Evolutionary conservation across 2,797 vertebrate species (phyloP), one percentile per base, ranked within the genome.

Genomic region (Argyrosomus regius): DNA sequence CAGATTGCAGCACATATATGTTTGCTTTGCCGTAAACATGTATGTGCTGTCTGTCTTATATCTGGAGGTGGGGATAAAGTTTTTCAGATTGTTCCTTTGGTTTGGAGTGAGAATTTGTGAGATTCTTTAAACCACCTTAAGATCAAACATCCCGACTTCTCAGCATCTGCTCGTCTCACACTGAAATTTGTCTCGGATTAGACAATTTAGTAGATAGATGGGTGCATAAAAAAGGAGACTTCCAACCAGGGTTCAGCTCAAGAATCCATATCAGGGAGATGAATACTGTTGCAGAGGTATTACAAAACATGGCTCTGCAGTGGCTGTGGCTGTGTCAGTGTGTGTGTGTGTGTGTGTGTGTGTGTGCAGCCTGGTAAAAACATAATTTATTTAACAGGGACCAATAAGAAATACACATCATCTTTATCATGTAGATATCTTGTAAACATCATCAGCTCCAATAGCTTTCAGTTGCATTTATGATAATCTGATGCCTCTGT

Each of bases 1-100:
- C 80, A 87, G 68, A 89, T 81, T 91, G 90, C 89, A 94, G 92
- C 92, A 92, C 92, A 94, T 94, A 74, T 91, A 94, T 89, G 92
- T 93, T 94, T 92, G 89, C 88, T 77, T 59, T 85, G 72, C 69
- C 16, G 83, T 78, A 92, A 93, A 80, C 88, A 92, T 93, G 91
- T 88, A 95, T 94, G 92, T 87, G 83, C 91, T 83, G 77, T 80
- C 54, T 80, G 58, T 75, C 72, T 65, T 72, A 75, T 77, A 84
- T 88, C 69, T 85, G 70, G 62, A 77, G 61, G 84, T 83, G 84
- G 80, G 73, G 66, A n/a, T 54, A 35, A 62, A 46, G 26, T 74
- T 9, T 77, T 80, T 67, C 13, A 31, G 63, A 39, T 57, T 52
- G 9, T 63, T 77, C 48, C 20, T 72, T 56, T 75, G 59, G 28